These are phyloP conservation scores for Solenopsis fugax DNA, from an alignment of 1,140 invertebrate species.

Conservation along the genomic window DNA sequence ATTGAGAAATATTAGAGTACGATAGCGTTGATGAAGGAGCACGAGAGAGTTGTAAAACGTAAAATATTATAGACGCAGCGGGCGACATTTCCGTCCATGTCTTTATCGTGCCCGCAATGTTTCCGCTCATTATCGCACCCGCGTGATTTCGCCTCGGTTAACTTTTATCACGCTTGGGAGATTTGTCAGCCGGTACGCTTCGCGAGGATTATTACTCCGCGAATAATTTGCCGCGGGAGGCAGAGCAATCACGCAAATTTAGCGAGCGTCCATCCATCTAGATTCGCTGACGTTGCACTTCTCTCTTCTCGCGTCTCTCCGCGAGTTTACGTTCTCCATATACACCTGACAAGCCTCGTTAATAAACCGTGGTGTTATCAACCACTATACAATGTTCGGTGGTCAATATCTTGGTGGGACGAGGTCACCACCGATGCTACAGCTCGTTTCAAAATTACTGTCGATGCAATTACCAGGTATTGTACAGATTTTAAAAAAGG, in stretches of 20 bases:
- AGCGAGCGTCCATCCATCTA: conserved; percentile 2
- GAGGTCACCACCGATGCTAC: background rate
- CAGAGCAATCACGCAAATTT: conserved; percentile 36
- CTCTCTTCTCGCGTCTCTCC: background rate
- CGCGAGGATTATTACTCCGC: conserved; percentile 7
- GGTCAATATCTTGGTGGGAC: conserved; percentile 19
- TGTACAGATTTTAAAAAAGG: background rate
- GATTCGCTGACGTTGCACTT: background rate
- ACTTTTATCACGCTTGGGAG: conserved; percentile 47
- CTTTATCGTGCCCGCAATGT: background rate
- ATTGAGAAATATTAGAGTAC: background rate
- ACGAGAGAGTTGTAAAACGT: background rate
- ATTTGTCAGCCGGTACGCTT: conserved; percentile 28
- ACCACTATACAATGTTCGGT: conserved; percentile 9
- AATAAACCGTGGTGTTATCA: conserved; percentile 43
- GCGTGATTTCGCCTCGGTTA: conserved; percentile 18
- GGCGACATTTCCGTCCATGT: background rate
- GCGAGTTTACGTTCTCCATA: background rate
- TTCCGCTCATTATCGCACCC: conserved; percentile 24
- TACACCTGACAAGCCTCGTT: background rate
- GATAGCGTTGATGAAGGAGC: background rate
- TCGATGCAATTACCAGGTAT: background rate
- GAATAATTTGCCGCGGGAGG: conserved; percentile 24
- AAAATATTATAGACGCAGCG: background rate
- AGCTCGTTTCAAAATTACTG: conserved; percentile 12